Evolutionary conservation across 1,140 invertebrate genomes (phyloP).

Genomic region (Heliconius melpomene): DNA sequence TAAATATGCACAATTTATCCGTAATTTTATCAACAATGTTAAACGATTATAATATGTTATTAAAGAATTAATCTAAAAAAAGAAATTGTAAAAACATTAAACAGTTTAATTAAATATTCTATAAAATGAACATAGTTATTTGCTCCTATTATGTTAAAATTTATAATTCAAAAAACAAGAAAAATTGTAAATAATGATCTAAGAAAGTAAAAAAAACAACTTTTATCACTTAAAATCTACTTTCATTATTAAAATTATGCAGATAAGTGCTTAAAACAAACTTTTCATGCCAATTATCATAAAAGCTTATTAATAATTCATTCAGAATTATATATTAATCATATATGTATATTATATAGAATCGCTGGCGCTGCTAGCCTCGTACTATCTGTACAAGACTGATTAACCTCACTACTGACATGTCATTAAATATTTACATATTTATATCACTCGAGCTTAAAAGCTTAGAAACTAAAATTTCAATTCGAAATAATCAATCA

Average conservation of each 20-base stretch:
- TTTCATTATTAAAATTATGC: background rate
- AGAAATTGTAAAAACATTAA: no score
- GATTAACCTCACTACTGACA: background rate
- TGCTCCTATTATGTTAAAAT: no score
- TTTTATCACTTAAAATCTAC: background rate
- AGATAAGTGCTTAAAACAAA: no score
- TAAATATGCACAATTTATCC: no score
- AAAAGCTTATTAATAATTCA: background rate
- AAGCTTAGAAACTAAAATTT: background rate
- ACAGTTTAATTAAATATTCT: background rate
- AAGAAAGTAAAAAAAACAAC: background rate
- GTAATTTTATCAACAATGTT: no score
- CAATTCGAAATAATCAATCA: background rate
- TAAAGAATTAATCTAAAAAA: no score
- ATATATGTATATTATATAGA: background rate
- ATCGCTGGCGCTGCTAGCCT: background rate
- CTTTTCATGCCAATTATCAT: background rate
- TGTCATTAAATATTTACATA: constrained; percentile 27
- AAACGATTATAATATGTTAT: no score
- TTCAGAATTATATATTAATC: background rate
- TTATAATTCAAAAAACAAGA: no score
- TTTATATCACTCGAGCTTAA: constrained; percentile 4
- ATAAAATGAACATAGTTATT: no score
- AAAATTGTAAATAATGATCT: no score
- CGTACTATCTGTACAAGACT: background rate